Conservation (phyloP, 35 echinoderm and acorn worm genomes). For the Strongylocentrotus purpuratus region DNA sequence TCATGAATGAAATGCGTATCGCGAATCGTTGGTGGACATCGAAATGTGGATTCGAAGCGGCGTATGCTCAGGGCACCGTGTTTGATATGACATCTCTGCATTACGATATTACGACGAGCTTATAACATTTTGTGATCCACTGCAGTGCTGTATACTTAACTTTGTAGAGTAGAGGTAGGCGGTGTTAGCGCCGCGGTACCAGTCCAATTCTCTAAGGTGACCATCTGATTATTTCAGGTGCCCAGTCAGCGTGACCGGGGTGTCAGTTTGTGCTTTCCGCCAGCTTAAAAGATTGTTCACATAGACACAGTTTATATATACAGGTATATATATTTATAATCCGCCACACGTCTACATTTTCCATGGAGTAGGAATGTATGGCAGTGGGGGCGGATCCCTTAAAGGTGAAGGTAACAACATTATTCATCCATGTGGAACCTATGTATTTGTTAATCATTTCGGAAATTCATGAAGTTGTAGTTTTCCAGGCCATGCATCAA, state of each 20-base stretch:
- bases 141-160: background rate
- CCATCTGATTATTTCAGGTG: slow-evolving; percentile 33
- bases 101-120: background rate
- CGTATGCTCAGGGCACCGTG: background rate
- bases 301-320: background rate
- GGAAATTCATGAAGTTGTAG: background rate
- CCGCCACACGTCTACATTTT: background rate
- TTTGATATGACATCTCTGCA: background rate
- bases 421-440: background rate
- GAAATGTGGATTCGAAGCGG: background rate
- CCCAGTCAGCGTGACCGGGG: slow-evolving; percentile 14
- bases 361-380: background rate
- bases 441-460: slow-evolving; percentile 7
- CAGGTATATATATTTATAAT: background rate
- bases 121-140: background rate
- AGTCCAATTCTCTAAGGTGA: slow-evolving; percentile 33
- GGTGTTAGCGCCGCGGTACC: background rate
- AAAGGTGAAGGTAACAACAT: background rate
- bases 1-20: background rate
- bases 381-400: background rate
- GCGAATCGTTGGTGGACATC: background rate
- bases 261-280: slow-evolving; percentile 6
- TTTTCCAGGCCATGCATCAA: background rate
- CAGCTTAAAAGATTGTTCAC: slow-evolving; percentile 18
- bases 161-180: background rate